phyloP scores from a whole-genome alignment of 2,888 invertebrate species.

The Aspidiotus destructor region DNA sequence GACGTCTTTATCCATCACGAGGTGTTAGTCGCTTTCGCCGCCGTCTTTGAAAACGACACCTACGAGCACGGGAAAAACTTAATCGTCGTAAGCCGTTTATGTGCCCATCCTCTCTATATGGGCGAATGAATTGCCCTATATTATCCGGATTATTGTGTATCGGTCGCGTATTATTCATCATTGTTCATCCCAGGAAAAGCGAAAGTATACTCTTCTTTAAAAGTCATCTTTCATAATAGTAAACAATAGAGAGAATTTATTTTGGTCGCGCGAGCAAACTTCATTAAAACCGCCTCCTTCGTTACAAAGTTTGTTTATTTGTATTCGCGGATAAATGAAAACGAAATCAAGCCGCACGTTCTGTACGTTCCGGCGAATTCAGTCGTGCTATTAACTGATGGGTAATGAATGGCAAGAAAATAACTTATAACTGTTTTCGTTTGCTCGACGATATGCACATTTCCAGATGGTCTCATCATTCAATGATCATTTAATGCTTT shows the following conservation, averaged over 20 bases:
- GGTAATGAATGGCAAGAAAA: background rate
- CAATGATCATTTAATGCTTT: too few relatives aligned
- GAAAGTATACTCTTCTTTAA: background rate
- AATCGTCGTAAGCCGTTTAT: background rate
- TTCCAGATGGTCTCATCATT: too few relatives aligned
- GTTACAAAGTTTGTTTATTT: background rate
- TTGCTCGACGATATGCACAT: background rate
- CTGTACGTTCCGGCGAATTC: too few relatives aligned
- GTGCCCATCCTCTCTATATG: constrained; percentile 1
- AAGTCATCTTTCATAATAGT: background rate
- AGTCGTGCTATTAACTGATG: too few relatives aligned
- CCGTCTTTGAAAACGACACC: too few relatives aligned
- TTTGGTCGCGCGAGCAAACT: background rate
- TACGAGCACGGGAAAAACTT: background rate
- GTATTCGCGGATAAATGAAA: background rate
- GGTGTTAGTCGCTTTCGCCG: too few relatives aligned
- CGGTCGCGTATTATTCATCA: too few relatives aligned
- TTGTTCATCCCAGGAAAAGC: background rate
- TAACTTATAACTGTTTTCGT: background rate
- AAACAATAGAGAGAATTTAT: background rate
- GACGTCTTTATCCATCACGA: too few relatives aligned
- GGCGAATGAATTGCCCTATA: background rate
- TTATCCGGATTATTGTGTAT: background rate
- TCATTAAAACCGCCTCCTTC: constrained; percentile 2
- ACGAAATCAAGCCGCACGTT: background rate